Conservation (phyloP, 2,113 vertebrate genomes). For the human (Homo sapiens) region DNA sequence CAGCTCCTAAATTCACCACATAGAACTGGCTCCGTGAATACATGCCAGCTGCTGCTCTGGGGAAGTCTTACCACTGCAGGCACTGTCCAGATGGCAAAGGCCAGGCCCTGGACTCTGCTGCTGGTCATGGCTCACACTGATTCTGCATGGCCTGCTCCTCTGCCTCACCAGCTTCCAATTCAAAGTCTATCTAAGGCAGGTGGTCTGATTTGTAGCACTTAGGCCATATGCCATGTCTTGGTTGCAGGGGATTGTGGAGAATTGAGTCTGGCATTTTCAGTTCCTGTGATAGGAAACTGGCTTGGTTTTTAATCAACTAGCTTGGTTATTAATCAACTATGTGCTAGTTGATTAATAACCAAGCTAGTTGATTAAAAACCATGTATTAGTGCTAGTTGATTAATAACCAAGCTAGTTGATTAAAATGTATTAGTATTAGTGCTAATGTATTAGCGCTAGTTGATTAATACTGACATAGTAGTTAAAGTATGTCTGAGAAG, state of each 20-base stretch:
- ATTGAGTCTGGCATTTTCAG: neutral
- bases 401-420: no score
- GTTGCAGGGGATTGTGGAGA: neutral
- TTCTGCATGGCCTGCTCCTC: neutral
- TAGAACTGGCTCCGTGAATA: neutral
- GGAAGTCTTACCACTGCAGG: neutral
- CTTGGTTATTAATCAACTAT: no score
- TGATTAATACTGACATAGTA: no score
- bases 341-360: no score
- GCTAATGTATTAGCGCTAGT: no score
- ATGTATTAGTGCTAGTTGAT: no score
- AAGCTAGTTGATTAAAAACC: no score
- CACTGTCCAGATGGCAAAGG: neutral
- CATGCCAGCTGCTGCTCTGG: neutral
- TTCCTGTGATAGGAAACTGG: neutral
- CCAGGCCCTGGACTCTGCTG: neutral
- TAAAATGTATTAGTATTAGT: no score
- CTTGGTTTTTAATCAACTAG: neutral
- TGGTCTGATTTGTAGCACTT: neutral
- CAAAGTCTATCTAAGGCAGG: neutral
- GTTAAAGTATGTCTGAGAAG: no score
- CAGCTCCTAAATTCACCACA: neutral
- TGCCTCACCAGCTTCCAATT: neutral
- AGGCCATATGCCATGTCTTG: neutral
- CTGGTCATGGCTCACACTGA: neutral